phyloP scores from a whole-genome alignment of 2,113 vertebrate species.

The Laticauda colubrina region DNA sequence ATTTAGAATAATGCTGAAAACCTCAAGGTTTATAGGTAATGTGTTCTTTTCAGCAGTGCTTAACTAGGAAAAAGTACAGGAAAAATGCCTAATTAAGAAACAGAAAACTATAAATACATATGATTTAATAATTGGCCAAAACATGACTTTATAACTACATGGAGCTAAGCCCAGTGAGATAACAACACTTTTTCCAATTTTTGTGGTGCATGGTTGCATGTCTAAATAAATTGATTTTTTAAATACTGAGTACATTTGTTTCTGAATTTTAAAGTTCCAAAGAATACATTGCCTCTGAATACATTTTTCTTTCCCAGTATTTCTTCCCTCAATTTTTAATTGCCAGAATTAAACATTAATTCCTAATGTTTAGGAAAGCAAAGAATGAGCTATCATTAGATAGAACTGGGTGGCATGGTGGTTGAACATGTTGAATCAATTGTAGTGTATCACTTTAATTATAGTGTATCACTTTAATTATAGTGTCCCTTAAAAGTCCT shows the following conservation, averaged over 20 bases:
- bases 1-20: not conserved
- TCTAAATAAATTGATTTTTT: not conserved
- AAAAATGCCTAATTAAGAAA: not conserved
- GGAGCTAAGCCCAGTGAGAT: not conserved
- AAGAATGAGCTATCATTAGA: conserved; percentile 10
- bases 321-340: not conserved
- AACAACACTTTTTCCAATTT: not conserved
- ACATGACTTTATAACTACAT: not conserved
- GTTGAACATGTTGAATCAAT: conserved; percentile 10
- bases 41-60: not conserved
- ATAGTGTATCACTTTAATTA: conserved; percentile 13
- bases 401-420: not conserved
- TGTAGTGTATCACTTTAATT: conserved; percentile 22
- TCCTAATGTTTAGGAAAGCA: conserved; percentile 6
- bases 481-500: not conserved
- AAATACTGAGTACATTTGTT: not conserved
- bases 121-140: not conserved
- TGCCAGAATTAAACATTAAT: not conserved
- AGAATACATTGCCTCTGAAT: not conserved
- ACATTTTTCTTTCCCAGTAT: not conserved
- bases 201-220: not conserved
- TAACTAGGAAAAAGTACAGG: conserved; percentile 18
- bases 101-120: not conserved
- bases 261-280: not conserved
- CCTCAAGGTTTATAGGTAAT: not conserved